Evolutionary conservation across 2,888 invertebrate species (phyloP).

Genomic region (Heliconius cydno): DNA sequence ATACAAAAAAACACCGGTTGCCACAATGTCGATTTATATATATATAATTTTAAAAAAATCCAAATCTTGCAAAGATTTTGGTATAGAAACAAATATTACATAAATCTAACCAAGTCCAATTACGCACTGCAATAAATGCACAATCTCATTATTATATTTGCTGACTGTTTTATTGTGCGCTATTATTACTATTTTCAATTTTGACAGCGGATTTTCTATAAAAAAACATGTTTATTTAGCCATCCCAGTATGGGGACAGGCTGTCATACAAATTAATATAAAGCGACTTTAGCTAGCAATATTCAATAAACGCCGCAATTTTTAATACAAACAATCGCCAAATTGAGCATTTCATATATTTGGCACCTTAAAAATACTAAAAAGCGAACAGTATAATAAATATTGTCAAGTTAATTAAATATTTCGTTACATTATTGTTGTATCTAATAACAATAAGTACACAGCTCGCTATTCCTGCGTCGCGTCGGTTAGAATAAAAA

Average conservation of each 20-base stretch:
- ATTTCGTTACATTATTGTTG: conserved; percentile 37
- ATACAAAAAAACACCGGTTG: too few relatives aligned
- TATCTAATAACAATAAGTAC: conserved; percentile 55
- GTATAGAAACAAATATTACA: background rate
- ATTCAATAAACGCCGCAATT: conserved; percentile 29
- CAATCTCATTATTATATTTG: background rate
- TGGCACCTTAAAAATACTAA: conserved; percentile 43
- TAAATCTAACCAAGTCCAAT: background rate
- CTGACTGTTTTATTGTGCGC: conserved; percentile 47
- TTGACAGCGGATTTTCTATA: conserved; percentile 43
- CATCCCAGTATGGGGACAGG: conserved; percentile 15
- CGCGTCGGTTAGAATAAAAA: conserved; percentile 56
- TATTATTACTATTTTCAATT: conserved; percentile 54
- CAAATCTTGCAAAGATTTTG: background rate
- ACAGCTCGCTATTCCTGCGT: conserved; percentile 54
- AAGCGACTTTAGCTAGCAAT: conserved; percentile 44
- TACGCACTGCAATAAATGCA: conserved; percentile 16
- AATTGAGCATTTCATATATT: conserved; percentile 45
- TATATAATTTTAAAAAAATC: background rate
- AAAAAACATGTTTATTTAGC: conserved; percentile 47
- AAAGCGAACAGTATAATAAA: conserved; percentile 26
- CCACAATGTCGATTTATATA: background rate
- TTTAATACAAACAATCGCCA: conserved; percentile 29
- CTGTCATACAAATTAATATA: conserved; percentile 41
- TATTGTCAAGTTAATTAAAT: conserved; percentile 30